Base-by-base conservation (phyloP, 2,113 vertebrate genomes). In the Rhea americana region DNA sequence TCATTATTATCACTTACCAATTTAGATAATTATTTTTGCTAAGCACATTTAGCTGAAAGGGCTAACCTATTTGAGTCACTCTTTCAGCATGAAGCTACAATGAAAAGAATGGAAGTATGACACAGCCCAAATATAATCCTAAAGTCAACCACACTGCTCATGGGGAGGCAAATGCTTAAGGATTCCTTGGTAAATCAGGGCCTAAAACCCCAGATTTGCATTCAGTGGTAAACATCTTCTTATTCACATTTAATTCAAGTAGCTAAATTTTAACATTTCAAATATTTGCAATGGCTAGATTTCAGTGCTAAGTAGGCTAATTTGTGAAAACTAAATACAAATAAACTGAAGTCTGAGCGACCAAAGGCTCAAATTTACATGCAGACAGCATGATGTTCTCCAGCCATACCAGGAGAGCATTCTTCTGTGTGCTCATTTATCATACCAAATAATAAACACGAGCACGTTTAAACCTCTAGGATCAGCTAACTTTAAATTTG, bases 241-340 rank as follows among this genome's bases (percentile, higher is more conserved):
- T 76, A 30, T 48, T 86, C 32, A 30, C 19, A 7, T 0, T 0
- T 67, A 65, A 51, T 21, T 75, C 70, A 50, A 84, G 74, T 0
- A 2, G 26, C 26, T 72, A 43, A 93, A 91, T 48, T 67, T 37
- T 85, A 83, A 81, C 53, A 68, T 51, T 82, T 84, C 32, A 61
- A n/a, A 24, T 90, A 71, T 53, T 88, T 89, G 51, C 81, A 43
- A 58, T 20, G 20, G 61, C 8, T 81, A 30, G 8, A 82, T 92
- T 85, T 74, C 61, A 72, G 25, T 0, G 1, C 30, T 30, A 89
- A 91, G 19, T 30, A 74, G 25, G 30, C 10, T 88, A 68, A 84
- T 89, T 82, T 94, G 48, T 66, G 24, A 88, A 95, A 90, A 51
- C 11, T 61, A 77, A 90, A 88, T 68, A 94, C 35, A 72, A 95